Conservation (phyloP, 2,888 invertebrate species). For the Calameuta pallipes region DNA sequence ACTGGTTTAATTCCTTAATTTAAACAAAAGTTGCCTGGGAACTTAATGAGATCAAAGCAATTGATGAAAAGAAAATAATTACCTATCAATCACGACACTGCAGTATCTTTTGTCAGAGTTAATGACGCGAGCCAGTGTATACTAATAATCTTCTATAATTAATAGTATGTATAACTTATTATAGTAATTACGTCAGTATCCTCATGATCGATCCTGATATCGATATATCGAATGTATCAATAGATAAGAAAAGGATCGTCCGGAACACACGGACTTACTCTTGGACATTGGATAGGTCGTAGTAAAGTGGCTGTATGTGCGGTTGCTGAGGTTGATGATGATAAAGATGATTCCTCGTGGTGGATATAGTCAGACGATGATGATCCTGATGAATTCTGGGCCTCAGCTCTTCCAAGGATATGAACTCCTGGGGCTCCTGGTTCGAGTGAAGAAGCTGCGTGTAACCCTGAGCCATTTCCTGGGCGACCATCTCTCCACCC, state of each 20-base stretch:
- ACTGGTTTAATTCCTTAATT: not conserved
- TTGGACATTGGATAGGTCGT: constrained; percentile 52
- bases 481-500: constrained; percentile 50
- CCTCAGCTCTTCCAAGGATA: constrained; percentile 54
- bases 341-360: constrained; percentile 34
- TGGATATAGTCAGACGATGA: constrained; percentile 9
- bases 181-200: not conserved
- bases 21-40: not conserved
- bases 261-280: constrained; percentile 49
- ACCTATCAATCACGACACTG: not conserved
- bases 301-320: constrained; percentile 41
- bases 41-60: not conserved
- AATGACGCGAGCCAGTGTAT: not conserved
- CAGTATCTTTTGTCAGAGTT: not conserved
- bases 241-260: not conserved
- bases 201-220: not conserved
- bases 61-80: not conserved
- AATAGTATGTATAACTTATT: not conserved
- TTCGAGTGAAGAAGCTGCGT: constrained; percentile 53
- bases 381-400: constrained; percentile 37
- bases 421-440: constrained; percentile 56
- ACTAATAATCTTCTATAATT: not conserved
- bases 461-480: constrained; percentile 58
- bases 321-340: constrained; percentile 41
- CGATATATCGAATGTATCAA: not conserved